Evolutionary conservation across 2,797 vertebrate species (phyloP), one percentile per base, ranked within the genome.

Genomic region (Myotis daubentonii): DNA sequence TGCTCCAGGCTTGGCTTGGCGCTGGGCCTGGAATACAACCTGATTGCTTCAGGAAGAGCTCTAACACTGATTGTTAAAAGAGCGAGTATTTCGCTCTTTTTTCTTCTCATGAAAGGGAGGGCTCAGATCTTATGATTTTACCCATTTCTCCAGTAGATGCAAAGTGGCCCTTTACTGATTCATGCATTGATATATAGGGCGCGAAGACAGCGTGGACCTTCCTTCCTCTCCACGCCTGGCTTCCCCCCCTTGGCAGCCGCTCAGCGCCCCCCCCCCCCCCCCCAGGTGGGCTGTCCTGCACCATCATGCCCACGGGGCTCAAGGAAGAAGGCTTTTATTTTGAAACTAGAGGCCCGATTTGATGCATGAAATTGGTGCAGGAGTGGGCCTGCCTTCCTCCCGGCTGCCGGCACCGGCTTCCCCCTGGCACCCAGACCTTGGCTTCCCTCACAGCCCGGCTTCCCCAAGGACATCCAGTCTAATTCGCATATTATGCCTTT

Each of bases 311-410:
- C 55, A 9, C 22, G 47, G 81, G 65, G 89, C 89, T 92, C 90
- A 38, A 1, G 30, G 36, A n/a, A 75, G 93, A 89, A 90, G 3
- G 9, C 57, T 75, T 95, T 96, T 92, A 87, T 97, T 98, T 97
- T 70, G 83, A 94, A 86, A 62, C 28, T 30, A 15, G 28, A 30
- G 60, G 60, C 28, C 28, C 1, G 12, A 30, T 62, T 5, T 2
- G 25, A 30, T 62, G 5, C 25, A 28, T 2, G 11, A 60, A 28
- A 60, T 60, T 23, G 9, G 0, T 57, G 55, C 53, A 57, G 23
- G 55, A 23, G 53, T 55, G 23, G 53, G 20, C 53, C 53, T 28
- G 53, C 20, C 53, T 28, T 60, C 23, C 25, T 60, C 28, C 55
- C 55, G 4, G 7, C 53, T 53, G 55, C 55, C 4, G 4, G 55